phyloP scores from a whole-genome alignment of 2,113 vertebrate genomes.

The Tonatia bakeri region DNA sequence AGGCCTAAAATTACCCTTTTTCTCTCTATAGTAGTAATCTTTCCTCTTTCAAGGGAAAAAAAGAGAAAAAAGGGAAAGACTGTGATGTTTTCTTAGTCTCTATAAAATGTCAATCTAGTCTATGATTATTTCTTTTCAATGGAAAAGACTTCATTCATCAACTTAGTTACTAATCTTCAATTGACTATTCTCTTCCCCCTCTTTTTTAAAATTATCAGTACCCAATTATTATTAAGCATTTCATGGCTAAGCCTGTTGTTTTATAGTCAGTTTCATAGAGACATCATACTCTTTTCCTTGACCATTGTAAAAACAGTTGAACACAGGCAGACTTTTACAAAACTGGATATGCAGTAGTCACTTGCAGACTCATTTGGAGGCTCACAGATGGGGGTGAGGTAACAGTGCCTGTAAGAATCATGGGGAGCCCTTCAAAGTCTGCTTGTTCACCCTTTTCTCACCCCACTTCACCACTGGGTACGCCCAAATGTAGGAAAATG shows the following conservation, averaged over 20 bases:
- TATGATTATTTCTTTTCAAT: constrained; percentile 11
- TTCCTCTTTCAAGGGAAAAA: neutral
- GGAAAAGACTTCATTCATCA: neutral
- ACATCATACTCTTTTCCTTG: neutral
- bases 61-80: neutral
- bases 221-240: neutral
- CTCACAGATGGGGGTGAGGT: neutral
- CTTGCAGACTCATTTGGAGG: neutral
- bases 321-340: neutral
- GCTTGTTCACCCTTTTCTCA: neutral
- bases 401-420: neutral
- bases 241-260: neutral
- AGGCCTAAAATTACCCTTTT: neutral
- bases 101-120: neutral
- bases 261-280: neutral
- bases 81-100: neutral
- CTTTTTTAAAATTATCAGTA: neutral
- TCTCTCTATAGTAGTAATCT: neutral
- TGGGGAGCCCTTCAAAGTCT: neutral
- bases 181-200: neutral
- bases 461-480: neutral
- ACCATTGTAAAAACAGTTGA: neutral
- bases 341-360: neutral
- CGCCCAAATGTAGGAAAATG: neutral
- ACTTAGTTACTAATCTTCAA: constrained; percentile 9